phyloP scores from a whole-genome alignment of 37 sponge, comb jelly and placozoan species.

The Petrosia ficiformis region DNA sequence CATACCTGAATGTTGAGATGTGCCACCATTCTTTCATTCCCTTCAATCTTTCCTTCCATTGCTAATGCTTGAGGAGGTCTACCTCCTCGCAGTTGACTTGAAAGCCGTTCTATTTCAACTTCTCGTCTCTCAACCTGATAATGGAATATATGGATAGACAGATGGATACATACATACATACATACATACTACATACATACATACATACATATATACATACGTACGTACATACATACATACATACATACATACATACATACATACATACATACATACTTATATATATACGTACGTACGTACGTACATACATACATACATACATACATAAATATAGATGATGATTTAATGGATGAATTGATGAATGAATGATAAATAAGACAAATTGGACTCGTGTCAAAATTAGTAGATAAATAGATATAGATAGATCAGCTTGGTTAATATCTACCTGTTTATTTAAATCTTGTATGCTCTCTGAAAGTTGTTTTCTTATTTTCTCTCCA shows the following conservation, averaged over 20 bases:
- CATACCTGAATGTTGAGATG: slow-evolving; percentile 97
- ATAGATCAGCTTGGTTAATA: too few relatives aligned
- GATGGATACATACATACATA: background rate
- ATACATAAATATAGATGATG: too few relatives aligned
- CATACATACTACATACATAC: background rate
- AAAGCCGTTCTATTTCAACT: slow-evolving; percentile 91
- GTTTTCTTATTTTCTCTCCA: slow-evolving; percentile 50
- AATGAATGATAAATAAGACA: too few relatives aligned
- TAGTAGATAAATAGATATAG: too few relatives aligned
- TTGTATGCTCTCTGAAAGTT: slow-evolving; percentile 39
- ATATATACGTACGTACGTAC: too few relatives aligned
- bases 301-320: too few relatives aligned
- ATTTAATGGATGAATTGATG: too few relatives aligned
- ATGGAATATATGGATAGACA: background rate
- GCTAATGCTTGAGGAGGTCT: slow-evolving; percentile 92
- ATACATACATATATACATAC: slow-evolving; percentile 5
- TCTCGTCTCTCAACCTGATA: slow-evolving; percentile 78
- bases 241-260: too few relatives aligned
- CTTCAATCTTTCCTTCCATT: slow-evolving; percentile 70
- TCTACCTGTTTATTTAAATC: slow-evolving; percentile 71
- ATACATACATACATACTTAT: too few relatives aligned
- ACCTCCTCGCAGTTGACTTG: slow-evolving; percentile 79
- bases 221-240: background rate
- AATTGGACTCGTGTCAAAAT: too few relatives aligned
- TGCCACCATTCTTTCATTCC: slow-evolving; percentile 87